These are phyloP conservation scores for Pycnonotus jocosus DNA, from an alignment of 2,113 vertebrate species.

Conservation along the genomic window DNA sequence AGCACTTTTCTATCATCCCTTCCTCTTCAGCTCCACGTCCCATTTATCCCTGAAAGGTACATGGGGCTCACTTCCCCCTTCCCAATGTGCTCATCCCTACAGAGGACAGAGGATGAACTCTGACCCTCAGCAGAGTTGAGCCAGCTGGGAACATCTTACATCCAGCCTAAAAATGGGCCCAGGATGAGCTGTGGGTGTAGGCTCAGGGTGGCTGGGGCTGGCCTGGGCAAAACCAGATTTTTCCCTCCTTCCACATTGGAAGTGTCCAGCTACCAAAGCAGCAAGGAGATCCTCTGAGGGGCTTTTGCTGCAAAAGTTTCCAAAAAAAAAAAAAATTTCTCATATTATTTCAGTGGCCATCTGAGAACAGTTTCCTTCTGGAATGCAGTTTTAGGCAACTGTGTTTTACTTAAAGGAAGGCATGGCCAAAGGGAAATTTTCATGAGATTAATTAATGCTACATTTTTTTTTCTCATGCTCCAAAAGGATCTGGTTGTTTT, in stretches of 20 bases:
- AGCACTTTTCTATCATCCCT: not conserved
- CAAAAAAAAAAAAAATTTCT: not conserved
- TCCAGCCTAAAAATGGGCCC: not conserved
- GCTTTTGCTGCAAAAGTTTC: not conserved
- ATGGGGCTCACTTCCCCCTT: not conserved
- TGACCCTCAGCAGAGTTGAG: fast-evolving
- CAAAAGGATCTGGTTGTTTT: not conserved
- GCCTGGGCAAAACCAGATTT: not conserved
- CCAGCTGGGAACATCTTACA: not conserved
- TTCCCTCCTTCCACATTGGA: not conserved
- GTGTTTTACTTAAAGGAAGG: not conserved
- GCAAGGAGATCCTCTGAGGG: not conserved
- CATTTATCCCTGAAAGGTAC: not conserved
- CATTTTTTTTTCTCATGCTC: not conserved
- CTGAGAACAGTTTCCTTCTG: not conserved
- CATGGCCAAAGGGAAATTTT: not conserved
- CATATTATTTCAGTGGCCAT: not conserved
- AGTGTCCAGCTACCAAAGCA: not conserved
- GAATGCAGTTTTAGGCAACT: not conserved
- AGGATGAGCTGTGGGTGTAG: not conserved
- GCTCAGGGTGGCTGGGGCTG: not conserved
- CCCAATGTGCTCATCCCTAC: fast-evolving
- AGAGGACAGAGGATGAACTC: not conserved
- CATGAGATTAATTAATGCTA: not conserved
- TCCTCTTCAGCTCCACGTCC: not conserved